Base-by-base conservation (phyloP, 1,140 invertebrate species). In the Drosophila novamexicana region DNA sequence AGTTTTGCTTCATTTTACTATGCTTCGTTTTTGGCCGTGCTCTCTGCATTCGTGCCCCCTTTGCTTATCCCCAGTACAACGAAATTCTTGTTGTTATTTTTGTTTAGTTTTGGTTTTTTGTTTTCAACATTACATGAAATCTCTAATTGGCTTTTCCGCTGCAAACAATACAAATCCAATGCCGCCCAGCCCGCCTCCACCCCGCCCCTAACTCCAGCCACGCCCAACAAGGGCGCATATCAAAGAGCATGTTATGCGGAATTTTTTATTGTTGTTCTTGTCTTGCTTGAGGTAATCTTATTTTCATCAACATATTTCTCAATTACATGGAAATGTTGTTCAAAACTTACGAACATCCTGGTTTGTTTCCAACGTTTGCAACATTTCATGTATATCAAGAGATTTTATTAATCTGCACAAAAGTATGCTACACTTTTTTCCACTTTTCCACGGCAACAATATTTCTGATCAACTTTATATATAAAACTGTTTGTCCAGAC, bases 1-100 rank as follows among this genome's bases (percentile, higher is more conserved):
- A 82, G 82, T 82, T 82, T 82, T 70, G 79, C 82, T 76, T 79
- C 67, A 82, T 53, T 85, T 86, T 86, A 72, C 70, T 75, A 58
- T 44, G 37, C 50, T 54, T 69, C 68, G 14, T 8, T 42, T 47
- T 14, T 12, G 14, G 29, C 18, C 36, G 22, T 14, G 44, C 39
- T 22, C 56, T 58, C 53, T 42, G 22, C 32, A 50, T 50, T 57
- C 36, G 9, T 29, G 4, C 22, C 22, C 37, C 37, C 54, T 5
- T 52, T 42, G 16, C 52, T 37, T 14, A 14, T 39, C 53, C 56
- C 7, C 42, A 61, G 36, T 42, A 65, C 45, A 79, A 75, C 58
- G 49, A 63, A 62, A 75, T 75, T 66, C 66, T 71, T 70, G 61
- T 75, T 71, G 45, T 69, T 50, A 37, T 32, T 57, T 77, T 77